These are phyloP conservation scores for Julus scandinavius DNA, from an alignment of 2,888 invertebrate species.

Conservation along the genomic window DNA sequence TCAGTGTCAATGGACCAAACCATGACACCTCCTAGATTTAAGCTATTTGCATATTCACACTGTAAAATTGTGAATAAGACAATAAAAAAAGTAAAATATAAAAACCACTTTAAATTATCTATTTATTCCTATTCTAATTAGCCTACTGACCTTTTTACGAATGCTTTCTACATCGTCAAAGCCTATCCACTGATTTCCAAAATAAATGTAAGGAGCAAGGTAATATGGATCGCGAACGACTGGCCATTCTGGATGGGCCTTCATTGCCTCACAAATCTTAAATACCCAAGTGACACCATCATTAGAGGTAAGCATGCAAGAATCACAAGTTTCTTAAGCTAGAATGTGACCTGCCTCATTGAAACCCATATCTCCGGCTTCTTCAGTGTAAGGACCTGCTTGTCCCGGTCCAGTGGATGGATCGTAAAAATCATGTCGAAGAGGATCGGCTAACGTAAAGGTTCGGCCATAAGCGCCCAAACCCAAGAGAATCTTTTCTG, in stretches of 20 bases:
- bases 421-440: background rate
- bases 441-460: slow-evolving; percentile 45
- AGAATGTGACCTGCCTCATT: slow-evolving; percentile 77
- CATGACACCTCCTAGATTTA: slow-evolving; percentile 82
- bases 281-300: too few relatives aligned
- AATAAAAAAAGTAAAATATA: background rate
- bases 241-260: slow-evolving; percentile 62
- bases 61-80: slow-evolving; percentile 59
- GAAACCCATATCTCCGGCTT: slow-evolving; percentile 87
- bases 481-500: slow-evolving; percentile 48
- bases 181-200: slow-evolving; percentile 71
- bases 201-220: slow-evolving; percentile 74
- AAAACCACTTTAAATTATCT: background rate
- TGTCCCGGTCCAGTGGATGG: background rate
- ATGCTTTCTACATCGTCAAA: slow-evolving; percentile 83
- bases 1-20: slow-evolving; percentile 92
- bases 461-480: slow-evolving; percentile 48
- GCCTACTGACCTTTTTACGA: slow-evolving; percentile 74
- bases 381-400: slow-evolving; percentile 79
- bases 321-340: slow-evolving; percentile 19
- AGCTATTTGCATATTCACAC: slow-evolving; percentile 72
- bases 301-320: background rate
- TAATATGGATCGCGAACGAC: background rate
- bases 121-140: background rate
- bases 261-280: slow-evolving; percentile 75